Evolutionary conservation across 2,797 vertebrate species (phyloP), one percentile per base, ranked within the genome.

Genomic region (Melanogrammus aeglefinus): DNA sequence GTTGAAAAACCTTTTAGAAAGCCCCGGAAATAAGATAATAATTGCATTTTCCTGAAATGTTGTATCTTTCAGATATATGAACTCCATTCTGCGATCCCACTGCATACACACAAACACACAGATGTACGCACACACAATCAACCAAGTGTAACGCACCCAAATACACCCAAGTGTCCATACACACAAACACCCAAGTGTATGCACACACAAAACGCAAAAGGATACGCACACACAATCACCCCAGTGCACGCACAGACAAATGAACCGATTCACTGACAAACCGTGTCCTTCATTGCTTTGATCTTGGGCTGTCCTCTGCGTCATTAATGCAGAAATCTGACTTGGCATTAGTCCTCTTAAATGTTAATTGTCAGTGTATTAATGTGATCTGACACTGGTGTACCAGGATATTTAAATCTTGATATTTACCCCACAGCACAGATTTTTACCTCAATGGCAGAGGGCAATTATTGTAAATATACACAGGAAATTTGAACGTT

Each of bases 381-480:
- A 79, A 78, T 77, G 69, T 74, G 69, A 84, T 83, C 75, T 75
- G 51, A 38, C 57, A 12, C 77, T 77, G 16, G 14, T 73, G 24
- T 81, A 80, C 71, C 33, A n/a, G n/a, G 76, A 72, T 87, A 85
- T 88, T 88, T 31, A 35, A 73, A 85, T 88, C 75, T 71, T 89
- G 84, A 89, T 83, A 87, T 90, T 89, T 78, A 57, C 73, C 27
- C 77, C 31, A 78, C 36, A 33, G 27, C 5, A 51, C 41, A 69
- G 73, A 21, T 29, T 51, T 24, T 10, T 47, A 77, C 36, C 73
- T 41, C 18, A 29, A 16, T 33, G 9, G 70, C 13, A 72, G 31
- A 72, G 70, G 70, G 33, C 70, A 66, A 66, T 66, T 66, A 66
- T 24, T 66, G 9, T 8, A 66, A 66, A 66, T 35, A 33, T 2